These are phyloP conservation scores for Hycleus phaleratus DNA, from an alignment of 1,140 invertebrate species.

Conservation along the genomic window DNA sequence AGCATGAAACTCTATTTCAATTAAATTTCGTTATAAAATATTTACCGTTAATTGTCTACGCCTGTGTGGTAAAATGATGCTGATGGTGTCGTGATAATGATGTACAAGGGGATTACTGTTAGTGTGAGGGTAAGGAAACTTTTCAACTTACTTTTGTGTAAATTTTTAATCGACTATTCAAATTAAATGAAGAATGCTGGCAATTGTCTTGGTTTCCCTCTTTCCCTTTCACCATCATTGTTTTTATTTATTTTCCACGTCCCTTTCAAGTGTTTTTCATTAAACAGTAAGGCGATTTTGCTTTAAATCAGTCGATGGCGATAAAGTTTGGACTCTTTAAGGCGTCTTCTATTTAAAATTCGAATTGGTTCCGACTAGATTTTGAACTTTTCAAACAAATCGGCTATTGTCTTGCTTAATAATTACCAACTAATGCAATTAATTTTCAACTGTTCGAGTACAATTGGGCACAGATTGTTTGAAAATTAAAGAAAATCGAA, in stretches of 20 bases:
- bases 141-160: slow-evolving; percentile 4
- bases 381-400: slow-evolving; percentile 9
- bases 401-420: slow-evolving; percentile 5
- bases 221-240: too few relatives aligned
- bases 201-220: not conserved
- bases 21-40: slow-evolving; percentile 9
- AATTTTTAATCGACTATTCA: slow-evolving; percentile 13
- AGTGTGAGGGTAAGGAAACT: not conserved
- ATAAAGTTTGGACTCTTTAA: too few relatives aligned
- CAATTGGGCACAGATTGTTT: too few relatives aligned
- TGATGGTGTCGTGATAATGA: too few relatives aligned
- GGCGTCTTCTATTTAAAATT: slow-evolving; percentile 2
- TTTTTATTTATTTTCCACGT: too few relatives aligned
- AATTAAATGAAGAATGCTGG: slow-evolving; percentile 14
- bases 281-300: too few relatives aligned
- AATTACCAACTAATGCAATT: slow-evolving; percentile 13
- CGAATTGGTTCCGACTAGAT: slow-evolving; percentile 4
- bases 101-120: too few relatives aligned
- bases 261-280: too few relatives aligned
- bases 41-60: slow-evolving; percentile 10
- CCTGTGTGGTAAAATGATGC: not conserved
- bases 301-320: too few relatives aligned
- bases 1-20: not conserved
- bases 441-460: not conserved
- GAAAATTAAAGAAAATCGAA: too few relatives aligned